Percentiles rank a stretch among this genome's conserved stretches.
These are phyloP conservation scores for Archips crataeganus DNA, from an alignment of 2,888 invertebrate species.

Conservation along the genomic window DNA sequence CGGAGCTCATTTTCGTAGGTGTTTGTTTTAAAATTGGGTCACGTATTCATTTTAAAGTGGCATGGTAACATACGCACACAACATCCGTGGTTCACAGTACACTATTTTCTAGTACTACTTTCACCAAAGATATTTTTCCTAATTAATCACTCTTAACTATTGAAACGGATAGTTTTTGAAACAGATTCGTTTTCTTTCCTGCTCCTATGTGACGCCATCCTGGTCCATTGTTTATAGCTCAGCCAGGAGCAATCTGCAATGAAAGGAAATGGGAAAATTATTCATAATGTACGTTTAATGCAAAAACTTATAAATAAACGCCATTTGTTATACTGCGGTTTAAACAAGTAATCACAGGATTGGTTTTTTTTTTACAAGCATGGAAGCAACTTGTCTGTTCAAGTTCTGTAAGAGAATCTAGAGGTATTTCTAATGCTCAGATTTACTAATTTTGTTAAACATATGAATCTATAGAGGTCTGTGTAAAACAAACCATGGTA, in stretches of 20 bases:
- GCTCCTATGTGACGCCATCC: constrained; percentile 58
- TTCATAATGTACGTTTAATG: constrained; percentile 29
- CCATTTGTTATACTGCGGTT: neutral
- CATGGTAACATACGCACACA: neutral
- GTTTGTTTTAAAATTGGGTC: constrained; percentile 3
- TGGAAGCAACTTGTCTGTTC: no score
- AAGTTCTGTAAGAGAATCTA: no score
- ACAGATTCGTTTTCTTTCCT: constrained; percentile 43
- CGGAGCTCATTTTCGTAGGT: neutral
- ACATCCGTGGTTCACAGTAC: neutral
- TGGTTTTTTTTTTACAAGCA: neutral
- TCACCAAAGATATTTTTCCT: neutral
- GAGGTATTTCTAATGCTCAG: no score
- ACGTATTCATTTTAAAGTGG: neutral
- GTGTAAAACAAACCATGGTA: neutral
- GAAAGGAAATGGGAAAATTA: constrained; percentile 49
- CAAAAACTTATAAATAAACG: neutral
- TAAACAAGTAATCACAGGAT: constrained; percentile 1
- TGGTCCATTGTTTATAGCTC: constrained; percentile 51
- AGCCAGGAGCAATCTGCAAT: constrained; percentile 59
- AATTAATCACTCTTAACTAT: neutral
- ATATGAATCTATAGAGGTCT: no score
- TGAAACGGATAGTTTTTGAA: neutral
- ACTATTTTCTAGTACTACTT: no score
- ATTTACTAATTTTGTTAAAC: no score